Evolutionary conservation across 2,797 vertebrate genomes (phyloP), one percentile per base, ranked within the genome.

Genomic region (Muscicapa comitata): DNA sequence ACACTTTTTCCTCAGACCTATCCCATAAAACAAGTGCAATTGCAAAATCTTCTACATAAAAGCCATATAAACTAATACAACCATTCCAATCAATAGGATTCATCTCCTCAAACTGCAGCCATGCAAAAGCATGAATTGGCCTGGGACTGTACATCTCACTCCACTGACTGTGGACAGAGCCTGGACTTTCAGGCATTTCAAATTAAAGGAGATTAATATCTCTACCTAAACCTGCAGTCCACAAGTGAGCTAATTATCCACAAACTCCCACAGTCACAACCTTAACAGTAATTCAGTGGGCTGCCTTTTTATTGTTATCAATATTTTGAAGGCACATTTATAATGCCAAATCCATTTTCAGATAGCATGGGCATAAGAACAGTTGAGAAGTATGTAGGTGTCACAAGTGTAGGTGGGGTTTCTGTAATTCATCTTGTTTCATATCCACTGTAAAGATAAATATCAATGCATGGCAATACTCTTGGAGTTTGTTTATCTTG

Each of bases 321-420:
- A 38, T 78, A 86, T 91, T 95, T 85, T 85, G 85, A 87, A 96
- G 66, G 72, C 63, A 79, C 45, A 84, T 83, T 96, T 91, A 37
- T 83, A 88, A 93, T 14, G 31, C 55, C 74, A 94, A 92, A 90
- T 72, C 55, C 72, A 50, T 70, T 93, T 90, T 45, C 77, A 83
- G 48, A 76, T 8, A 67, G 35, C 65, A 87, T 1, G 54, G 63
- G 35, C 58, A 86, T 42, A 91, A 83, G 90, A 93, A 13, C 29
- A 24, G 45, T 19, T 66, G 82, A 80, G 65, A 94, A 94, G 66
- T 28, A n/a, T 17, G 90, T 93, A 95, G 87, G 87, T 86, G 86
- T 85, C 77, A 24, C 47, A 77, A 83, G 74, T 33, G 85, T 88
- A 90, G 85, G 89, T 86, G 77, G 68, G 47, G 19, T 90, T 94